A percentile compares a stretch with the other conserved stretches of the same genome.
Conservation (phyloP, 2,888 invertebrate species). For the Colletes collaris region DNA sequence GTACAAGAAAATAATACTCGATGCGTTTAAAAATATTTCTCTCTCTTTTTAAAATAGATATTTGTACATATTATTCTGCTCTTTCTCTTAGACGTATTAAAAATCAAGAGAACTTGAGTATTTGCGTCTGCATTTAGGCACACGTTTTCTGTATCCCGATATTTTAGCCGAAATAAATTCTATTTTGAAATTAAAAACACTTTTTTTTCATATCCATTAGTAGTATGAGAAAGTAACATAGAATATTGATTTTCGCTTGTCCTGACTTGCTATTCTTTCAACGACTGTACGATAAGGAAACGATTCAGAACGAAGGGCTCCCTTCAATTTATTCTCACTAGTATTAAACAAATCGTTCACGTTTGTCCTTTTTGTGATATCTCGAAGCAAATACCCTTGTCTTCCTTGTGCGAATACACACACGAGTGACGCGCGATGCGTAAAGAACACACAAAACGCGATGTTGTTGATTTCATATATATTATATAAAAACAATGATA, state of each 20-base stretch:
- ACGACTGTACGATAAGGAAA: background rate
- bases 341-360: background rate
- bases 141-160: background rate
- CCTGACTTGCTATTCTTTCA: too few relatives aligned
- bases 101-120: background rate
- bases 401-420: too few relatives aligned
- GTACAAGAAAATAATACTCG: background rate
- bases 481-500: conserved; percentile 13
- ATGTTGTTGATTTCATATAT: conserved; percentile 24
- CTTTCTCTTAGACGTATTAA: background rate
- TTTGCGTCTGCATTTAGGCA: background rate
- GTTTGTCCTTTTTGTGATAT: background rate
- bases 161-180: background rate
- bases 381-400: background rate
- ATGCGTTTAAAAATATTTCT: background rate
- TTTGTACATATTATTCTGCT: background rate
- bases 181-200: background rate
- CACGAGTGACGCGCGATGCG: too few relatives aligned
- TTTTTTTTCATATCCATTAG: background rate
- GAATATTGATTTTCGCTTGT: background rate
- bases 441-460: background rate
- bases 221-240: background rate
- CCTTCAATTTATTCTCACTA: background rate
- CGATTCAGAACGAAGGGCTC: background rate
- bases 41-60: background rate